Percentiles rank a stretch among this genome's conserved stretches.
Evolutionary conservation across 2,113 vertebrate species (phyloP).

Genomic region (Myanophis thanlyinensis): DNA sequence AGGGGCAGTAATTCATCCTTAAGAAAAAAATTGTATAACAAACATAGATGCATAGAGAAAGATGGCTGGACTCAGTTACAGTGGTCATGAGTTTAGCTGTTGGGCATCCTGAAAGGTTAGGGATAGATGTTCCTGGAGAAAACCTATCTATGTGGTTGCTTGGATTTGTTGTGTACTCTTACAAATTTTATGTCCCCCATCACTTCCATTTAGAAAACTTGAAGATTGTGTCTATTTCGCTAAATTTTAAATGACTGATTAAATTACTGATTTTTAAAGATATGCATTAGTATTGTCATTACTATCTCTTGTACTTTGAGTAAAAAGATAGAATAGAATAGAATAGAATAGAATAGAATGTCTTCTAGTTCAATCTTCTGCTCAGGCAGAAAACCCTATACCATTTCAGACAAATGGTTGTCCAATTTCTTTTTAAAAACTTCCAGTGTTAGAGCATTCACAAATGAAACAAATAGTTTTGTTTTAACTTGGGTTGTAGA

Average conservation of each 20-base stretch:
- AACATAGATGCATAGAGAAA: not conserved
- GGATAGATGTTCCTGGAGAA: not conserved
- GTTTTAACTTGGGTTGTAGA: not conserved
- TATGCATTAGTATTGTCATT: not conserved
- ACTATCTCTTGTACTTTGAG: not conserved
- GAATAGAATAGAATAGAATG: too few species aligned
- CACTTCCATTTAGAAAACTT: not conserved
- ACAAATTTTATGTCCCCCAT: not conserved
- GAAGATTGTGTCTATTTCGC: not conserved
- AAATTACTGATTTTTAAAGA: not conserved
- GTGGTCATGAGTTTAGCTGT: not conserved
- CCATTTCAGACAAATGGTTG: too few species aligned
- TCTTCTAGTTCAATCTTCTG: too few species aligned
- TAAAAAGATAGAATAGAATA: not conserved
- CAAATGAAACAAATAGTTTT: not conserved
- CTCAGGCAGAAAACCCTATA: too few species aligned
- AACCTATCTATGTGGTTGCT: not conserved
- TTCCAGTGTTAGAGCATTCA: too few species aligned
- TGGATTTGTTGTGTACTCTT: not conserved
- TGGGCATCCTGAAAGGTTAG: not conserved
- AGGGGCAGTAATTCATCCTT: not conserved
- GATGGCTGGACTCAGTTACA: not conserved
- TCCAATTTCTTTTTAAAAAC: too few species aligned
- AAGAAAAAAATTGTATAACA: not conserved
- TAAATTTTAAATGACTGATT: not conserved